Evolutionary conservation across 2,113 vertebrate genomes (phyloP).

Genomic region (Sitta europaea): DNA sequence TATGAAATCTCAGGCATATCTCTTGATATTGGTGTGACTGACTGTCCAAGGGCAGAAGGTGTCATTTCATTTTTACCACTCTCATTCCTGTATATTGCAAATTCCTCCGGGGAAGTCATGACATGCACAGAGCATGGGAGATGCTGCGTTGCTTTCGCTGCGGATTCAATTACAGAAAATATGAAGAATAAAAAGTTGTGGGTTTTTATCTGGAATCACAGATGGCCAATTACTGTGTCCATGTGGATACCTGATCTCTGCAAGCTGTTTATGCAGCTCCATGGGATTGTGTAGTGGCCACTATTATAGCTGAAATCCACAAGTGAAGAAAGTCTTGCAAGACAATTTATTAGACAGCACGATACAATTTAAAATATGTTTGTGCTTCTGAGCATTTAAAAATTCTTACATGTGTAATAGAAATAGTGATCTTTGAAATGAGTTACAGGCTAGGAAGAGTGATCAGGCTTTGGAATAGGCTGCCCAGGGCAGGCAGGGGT

Average conservation of each 20-base stretch:
- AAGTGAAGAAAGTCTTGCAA: not conserved
- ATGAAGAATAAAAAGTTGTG: not conserved
- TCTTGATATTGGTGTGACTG: not conserved
- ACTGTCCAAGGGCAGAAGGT: not conserved
- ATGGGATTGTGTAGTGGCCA: not conserved
- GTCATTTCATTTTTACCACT: not conserved
- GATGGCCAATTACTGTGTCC: not conserved
- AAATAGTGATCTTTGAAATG: not conserved
- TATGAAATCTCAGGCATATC: not conserved
- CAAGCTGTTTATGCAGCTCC: not conserved
- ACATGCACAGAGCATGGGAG: fast-evolving
- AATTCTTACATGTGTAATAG: not conserved
- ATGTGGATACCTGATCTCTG: not conserved
- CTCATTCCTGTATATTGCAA: not conserved
- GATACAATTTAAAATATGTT: not conserved
- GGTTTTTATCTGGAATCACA: not conserved
- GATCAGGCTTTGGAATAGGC: not conserved
- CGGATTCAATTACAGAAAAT: not conserved
- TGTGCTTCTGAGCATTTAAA: not conserved
- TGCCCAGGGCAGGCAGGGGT: not conserved
- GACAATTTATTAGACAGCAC: not conserved
- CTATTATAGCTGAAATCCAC: not conserved
- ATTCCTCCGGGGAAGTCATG: not conserved
- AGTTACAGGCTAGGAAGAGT: not conserved
- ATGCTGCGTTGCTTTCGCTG: not conserved